Percentiles rank a stretch among this genome's conserved stretches.
These are phyloP conservation scores for Lytechinus variegatus DNA, from an alignment of 35 echinoderm and acorn worm species.

Conservation along the genomic window DNA sequence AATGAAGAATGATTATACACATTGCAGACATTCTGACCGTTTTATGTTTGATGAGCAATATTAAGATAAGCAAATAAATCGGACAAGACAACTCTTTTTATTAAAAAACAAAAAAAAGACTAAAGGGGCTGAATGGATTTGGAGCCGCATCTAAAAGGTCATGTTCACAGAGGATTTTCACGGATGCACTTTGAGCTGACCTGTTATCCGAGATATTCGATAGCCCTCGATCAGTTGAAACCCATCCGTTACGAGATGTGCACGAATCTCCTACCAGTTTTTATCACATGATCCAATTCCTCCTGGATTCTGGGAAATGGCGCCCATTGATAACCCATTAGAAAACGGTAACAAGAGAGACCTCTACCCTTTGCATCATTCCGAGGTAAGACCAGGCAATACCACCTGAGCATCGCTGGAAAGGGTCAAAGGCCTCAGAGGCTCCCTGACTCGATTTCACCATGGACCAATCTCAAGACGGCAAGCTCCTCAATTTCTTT, in stretches of 20 bases:
- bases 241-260: background rate
- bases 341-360: background rate
- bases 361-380: background rate
- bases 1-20: background rate
- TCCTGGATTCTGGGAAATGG: background rate
- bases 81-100: background rate
- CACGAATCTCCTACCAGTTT: background rate
- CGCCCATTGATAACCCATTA: background rate
- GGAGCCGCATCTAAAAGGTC: background rate
- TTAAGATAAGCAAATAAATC: background rate
- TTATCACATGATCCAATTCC: background rate
- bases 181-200: background rate
- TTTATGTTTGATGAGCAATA: background rate
- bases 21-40: background rate
- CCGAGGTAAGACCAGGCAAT: background rate
- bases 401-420: background rate
- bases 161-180: background rate
- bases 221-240: no score
- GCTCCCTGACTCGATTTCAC: background rate
- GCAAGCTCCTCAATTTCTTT: background rate
- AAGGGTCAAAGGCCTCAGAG: constrained; percentile 7
- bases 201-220: background rate
- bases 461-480: no score
- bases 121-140: background rate
- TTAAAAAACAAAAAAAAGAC: background rate